Percentiles rank a stretch among this genome's conserved stretches.
Conservation (phyloP, 2,888 invertebrate species). For the Ophraella communa region DNA sequence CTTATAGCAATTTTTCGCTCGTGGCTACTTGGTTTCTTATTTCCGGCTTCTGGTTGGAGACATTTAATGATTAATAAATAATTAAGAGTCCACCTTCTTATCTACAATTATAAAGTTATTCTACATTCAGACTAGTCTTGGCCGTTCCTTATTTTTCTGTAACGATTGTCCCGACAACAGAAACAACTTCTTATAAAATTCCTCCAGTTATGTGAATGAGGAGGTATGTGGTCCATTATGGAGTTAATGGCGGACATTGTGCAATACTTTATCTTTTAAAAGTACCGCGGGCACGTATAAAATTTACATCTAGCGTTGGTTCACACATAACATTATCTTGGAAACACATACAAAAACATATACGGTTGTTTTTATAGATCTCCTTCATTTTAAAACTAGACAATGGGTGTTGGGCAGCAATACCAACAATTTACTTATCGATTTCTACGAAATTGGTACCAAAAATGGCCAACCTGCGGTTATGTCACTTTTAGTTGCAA, state of each 20-base stretch:
- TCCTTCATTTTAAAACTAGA: not conserved
- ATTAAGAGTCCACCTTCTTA: not conserved
- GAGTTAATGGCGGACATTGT: slow-evolving; percentile 49
- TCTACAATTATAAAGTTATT: slow-evolving; percentile 18
- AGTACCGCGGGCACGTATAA: slow-evolving; percentile 46
- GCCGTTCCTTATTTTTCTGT: slow-evolving; percentile 37
- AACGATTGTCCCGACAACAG: slow-evolving; percentile 32
- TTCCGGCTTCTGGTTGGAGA: too few species aligned
- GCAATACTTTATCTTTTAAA: slow-evolving; percentile 52
- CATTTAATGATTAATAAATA: too few species aligned
- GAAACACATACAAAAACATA: not conserved
- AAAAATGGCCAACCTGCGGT: too few species aligned
- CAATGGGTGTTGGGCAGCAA: not conserved
- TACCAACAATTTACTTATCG: not conserved
- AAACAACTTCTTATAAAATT: slow-evolving; percentile 50
- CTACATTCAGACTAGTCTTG: slow-evolving; percentile 9
- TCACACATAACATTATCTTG: slow-evolving; percentile 51
- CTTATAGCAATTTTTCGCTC: too few species aligned
- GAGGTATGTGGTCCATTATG: slow-evolving; percentile 50
- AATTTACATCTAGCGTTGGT: slow-evolving; percentile 50
- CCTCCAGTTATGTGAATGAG: slow-evolving; percentile 51
- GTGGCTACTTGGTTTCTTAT: too few species aligned
- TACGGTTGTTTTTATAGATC: not conserved
- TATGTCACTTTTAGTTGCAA: too few species aligned
- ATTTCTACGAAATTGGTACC: not conserved